Conservation (phyloP, 2,888 invertebrate species). For the Aphrophora alni region DNA sequence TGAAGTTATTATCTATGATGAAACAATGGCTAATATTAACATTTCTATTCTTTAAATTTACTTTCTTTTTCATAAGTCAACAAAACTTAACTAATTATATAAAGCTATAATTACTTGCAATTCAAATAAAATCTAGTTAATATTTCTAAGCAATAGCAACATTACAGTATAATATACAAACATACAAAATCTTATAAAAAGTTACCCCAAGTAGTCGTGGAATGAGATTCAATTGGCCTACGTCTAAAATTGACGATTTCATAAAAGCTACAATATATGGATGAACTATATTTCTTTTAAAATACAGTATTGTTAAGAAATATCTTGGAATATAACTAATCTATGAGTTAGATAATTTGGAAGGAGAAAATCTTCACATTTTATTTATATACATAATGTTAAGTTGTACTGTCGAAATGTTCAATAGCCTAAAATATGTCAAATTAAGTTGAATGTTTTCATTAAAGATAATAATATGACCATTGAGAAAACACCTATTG, state of each 20-base stretch:
- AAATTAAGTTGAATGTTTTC: background rate
- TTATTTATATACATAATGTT: background rate
- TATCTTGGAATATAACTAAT: no score
- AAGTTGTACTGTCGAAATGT: background rate
- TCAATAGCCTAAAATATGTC: background rate
- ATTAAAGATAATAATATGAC: background rate
- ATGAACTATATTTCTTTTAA: background rate
- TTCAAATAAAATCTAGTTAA: background rate
- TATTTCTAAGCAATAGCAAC: background rate
- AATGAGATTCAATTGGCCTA: background rate
- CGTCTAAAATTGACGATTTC: background rate
- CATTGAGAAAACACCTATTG: slow-evolving; percentile 45
- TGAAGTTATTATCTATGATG: no score
- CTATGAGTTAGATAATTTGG: background rate
- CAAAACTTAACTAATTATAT: no score
- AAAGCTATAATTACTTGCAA: no score
- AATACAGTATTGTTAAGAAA: no score
- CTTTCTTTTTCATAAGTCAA: no score
- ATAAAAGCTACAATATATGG: background rate
- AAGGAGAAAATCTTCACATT: background rate
- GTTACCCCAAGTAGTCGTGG: background rate
- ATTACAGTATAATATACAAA: background rate
- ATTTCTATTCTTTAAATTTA: no score
- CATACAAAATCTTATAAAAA: background rate
- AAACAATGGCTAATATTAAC: no score